Evolutionary conservation across 2,113 vertebrate species (phyloP).

Genomic region (Cololabis saira): DNA sequence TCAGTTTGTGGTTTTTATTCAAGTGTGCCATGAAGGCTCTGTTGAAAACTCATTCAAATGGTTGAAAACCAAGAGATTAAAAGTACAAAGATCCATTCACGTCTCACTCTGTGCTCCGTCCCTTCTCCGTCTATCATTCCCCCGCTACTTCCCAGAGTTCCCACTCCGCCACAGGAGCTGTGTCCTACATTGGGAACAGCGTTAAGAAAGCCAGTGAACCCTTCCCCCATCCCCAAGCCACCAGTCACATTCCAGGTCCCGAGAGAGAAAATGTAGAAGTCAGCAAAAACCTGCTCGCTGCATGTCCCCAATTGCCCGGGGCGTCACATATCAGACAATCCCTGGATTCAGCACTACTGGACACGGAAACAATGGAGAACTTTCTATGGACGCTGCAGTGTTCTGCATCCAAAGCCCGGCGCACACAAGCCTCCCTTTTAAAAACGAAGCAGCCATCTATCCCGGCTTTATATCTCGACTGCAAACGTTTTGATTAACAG

Average conservation of each 20-base stretch:
- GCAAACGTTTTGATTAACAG: slow-evolving; percentile 40
- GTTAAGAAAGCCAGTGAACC: slow-evolving; percentile 35
- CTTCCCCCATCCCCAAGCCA: slow-evolving; percentile 1
- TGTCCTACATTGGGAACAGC: slow-evolving; percentile 16
- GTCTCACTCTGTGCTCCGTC: not conserved
- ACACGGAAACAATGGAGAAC: slow-evolving; percentile 78
- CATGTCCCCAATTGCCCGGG: slow-evolving; percentile 58
- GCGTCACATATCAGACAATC: slow-evolving; percentile 72
- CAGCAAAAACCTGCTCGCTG: slow-evolving; percentile 63
- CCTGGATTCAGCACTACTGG: slow-evolving; percentile 75
- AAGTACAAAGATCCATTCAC: not conserved
- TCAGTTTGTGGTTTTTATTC: no score
- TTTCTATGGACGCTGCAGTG: slow-evolving; percentile 70
- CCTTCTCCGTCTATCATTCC: not conserved
- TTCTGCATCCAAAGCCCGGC: slow-evolving; percentile 48
- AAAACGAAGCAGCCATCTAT: slow-evolving; percentile 43
- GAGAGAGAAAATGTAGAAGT: slow-evolving; percentile 57
- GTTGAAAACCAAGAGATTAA: not conserved
- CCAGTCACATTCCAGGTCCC: slow-evolving; percentile 68
- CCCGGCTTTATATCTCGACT: slow-evolving; percentile 43
- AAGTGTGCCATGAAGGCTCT: no score
- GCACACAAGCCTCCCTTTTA: slow-evolving; percentile 40
- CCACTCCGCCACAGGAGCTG: not conserved
- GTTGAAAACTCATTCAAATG: no score
- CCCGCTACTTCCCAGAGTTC: not conserved